These are phyloP conservation scores for Lepidonotus clava DNA, from an alignment of 2,888 invertebrate genomes.

Conservation along the genomic window DNA sequence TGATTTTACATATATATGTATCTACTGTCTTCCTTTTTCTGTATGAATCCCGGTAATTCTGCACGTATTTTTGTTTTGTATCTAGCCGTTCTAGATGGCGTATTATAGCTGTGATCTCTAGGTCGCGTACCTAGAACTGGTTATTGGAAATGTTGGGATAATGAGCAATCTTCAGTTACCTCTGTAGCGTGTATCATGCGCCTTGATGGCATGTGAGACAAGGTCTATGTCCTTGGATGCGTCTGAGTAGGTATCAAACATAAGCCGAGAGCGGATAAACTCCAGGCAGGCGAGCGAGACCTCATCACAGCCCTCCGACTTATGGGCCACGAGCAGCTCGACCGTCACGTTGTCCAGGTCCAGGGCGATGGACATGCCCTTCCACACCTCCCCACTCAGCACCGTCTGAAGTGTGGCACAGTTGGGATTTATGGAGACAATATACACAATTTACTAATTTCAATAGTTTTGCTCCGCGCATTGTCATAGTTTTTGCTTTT, in stretches of 20 bases:
- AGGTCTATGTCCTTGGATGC: slow-evolving; percentile 94
- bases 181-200: slow-evolving; percentile 87
- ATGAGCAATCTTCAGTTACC: slow-evolving; percentile 73
- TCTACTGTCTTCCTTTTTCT: too few relatives aligned
- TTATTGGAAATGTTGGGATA: too few relatives aligned
- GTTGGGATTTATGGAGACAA: too few relatives aligned
- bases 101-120: too few relatives aligned
- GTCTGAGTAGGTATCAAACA: slow-evolving; percentile 92
- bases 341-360: slow-evolving; percentile 93
- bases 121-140: too few relatives aligned
- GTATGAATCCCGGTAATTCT: too few relatives aligned
- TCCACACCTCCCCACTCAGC: slow-evolving; percentile 85
- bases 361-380: slow-evolving; percentile 88
- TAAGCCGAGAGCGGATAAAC: slow-evolving; percentile 93
- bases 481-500: too few relatives aligned
- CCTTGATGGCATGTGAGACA: slow-evolving; percentile 93
- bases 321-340: slow-evolving; percentile 81
- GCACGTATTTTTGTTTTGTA: too few relatives aligned
- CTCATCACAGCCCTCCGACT: slow-evolving; percentile 67
- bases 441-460: too few relatives aligned
- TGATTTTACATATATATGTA: too few relatives aligned
- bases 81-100: too few relatives aligned
- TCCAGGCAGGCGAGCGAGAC: slow-evolving; percentile 89
- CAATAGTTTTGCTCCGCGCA: too few relatives aligned
- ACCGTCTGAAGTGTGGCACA: slow-evolving; percentile 79